Conservation (phyloP, 2,797 vertebrate species). For the Myioborus miniatus region DNA sequence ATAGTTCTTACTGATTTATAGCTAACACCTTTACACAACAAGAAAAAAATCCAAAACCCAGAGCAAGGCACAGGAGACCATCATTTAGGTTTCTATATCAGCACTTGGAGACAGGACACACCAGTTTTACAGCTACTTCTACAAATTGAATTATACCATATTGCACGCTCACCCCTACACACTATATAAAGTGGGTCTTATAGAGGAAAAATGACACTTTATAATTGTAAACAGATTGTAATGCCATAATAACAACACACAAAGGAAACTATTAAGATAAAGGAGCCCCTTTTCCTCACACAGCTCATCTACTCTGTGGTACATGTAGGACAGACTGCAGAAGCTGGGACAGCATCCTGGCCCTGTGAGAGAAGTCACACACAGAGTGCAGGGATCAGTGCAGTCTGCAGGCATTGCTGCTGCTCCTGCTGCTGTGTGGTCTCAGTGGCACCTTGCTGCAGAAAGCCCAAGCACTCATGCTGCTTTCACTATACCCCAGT, state of each 20-base stretch:
- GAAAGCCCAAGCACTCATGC: not conserved
- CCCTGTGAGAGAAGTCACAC: not conserved
- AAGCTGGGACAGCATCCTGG: not conserved
- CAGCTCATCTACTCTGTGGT: not conserved
- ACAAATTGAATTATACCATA: not conserved
- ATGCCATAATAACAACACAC: not conserved
- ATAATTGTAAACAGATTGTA: not conserved
- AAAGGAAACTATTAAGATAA: not conserved
- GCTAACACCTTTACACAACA: not conserved
- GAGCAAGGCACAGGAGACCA: not conserved
- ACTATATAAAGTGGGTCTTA: not conserved
- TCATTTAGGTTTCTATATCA: constrained; percentile 24
- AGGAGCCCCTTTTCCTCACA: not conserved
- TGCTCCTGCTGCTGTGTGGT: not conserved
- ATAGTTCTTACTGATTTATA: constrained; percentile 31
- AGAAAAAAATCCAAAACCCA: not conserved
- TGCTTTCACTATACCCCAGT: not conserved
- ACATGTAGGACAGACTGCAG: not conserved
- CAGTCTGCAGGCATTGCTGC: not conserved
- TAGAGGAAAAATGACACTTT: not conserved
- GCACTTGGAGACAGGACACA: not conserved
- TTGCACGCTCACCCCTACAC: not conserved
- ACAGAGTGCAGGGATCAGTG: accelerated
- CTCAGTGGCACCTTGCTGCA: not conserved
- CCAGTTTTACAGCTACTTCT: not conserved